A percentile compares a stretch with the other conserved stretches of the same genome.
These are phyloP conservation scores for Cossypha heuglini DNA, from an alignment of 2,797 vertebrate genomes.

Conservation along the genomic window DNA sequence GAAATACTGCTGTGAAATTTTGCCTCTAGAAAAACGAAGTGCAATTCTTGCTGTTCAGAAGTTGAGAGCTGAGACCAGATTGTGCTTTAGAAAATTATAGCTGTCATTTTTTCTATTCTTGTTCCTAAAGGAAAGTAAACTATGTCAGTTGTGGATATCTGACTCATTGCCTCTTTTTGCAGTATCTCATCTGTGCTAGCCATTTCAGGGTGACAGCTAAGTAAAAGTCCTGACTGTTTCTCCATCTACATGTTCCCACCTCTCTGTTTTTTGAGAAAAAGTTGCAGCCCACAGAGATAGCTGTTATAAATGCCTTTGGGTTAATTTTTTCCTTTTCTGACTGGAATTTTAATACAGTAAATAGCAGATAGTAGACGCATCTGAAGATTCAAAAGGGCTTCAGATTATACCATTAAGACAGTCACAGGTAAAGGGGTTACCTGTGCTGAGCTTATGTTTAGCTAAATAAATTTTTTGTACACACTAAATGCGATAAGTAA, in stretches of 20 bases:
- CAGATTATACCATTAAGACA: background rate
- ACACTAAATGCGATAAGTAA: background rate
- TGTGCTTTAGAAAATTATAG: background rate
- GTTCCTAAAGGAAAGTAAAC: background rate
- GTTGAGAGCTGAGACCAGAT: background rate
- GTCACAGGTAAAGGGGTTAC: background rate
- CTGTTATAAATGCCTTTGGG: background rate
- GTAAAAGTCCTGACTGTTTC: background rate
- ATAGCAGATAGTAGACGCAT: background rate
- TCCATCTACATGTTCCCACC: background rate
- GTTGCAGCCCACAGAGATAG: background rate
- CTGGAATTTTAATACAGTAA: background rate
- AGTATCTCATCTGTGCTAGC: background rate
- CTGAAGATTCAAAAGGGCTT: background rate
- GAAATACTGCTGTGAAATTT: background rate
- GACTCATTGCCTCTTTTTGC: background rate
- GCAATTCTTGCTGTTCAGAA: background rate
- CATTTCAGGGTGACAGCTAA: background rate
- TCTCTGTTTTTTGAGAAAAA: background rate
- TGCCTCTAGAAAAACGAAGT: background rate
- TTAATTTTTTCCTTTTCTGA: background rate
- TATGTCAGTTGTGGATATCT: background rate
- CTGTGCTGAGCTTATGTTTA: background rate
- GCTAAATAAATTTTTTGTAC: background rate
- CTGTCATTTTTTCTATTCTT: background rate